Percentiles rank a stretch among this genome's conserved stretches.
Evolutionary conservation across 2,113 vertebrate genomes (phyloP).

Genomic region (Amphiprion percula): DNA sequence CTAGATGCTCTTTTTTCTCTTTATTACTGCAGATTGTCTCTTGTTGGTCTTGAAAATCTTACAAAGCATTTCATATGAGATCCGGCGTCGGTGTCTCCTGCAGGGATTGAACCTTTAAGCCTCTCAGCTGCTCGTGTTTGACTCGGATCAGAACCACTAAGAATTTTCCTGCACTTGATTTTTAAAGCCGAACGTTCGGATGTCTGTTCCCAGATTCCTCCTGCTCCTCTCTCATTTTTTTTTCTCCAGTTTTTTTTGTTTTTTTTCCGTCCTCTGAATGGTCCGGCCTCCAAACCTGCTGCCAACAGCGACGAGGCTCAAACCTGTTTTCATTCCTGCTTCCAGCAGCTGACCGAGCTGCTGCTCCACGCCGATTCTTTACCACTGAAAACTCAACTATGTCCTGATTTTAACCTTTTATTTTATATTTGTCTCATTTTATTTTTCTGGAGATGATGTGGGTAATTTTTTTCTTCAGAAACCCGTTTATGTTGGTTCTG

Average conservation of each 20-base stretch:
- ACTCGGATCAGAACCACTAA: constrained; percentile 26
- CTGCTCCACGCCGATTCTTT: not conserved
- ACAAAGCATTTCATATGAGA: constrained; percentile 20
- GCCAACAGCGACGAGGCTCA: constrained; percentile 30
- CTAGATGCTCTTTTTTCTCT: not conserved
- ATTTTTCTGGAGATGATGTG: too few species aligned
- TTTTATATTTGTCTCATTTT: not conserved
- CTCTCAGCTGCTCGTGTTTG: constrained; percentile 36
- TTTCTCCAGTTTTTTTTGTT: not conserved
- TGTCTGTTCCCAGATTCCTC: constrained; percentile 43
- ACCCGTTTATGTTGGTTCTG: constrained; percentile 1
- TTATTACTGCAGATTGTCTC: not conserved
- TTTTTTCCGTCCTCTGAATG: not conserved
- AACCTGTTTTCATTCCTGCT: constrained; percentile 29
- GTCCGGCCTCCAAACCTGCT: constrained; percentile 48
- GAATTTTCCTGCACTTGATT: constrained; percentile 2
- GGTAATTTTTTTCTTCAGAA: not conserved
- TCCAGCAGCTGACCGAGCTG: constrained; percentile 38
- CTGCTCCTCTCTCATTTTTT: constrained; percentile 2
- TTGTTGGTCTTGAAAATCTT: not conserved
- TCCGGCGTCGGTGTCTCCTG: constrained; percentile 9
- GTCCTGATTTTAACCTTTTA: not conserved
- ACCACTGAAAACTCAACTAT: not conserved
- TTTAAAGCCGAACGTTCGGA: constrained; percentile 9
- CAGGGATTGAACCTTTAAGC: constrained; percentile 20